Evolutionary conservation across 2,113 vertebrate genomes (phyloP).

Genomic region (Chascanopsetta lugubris): DNA sequence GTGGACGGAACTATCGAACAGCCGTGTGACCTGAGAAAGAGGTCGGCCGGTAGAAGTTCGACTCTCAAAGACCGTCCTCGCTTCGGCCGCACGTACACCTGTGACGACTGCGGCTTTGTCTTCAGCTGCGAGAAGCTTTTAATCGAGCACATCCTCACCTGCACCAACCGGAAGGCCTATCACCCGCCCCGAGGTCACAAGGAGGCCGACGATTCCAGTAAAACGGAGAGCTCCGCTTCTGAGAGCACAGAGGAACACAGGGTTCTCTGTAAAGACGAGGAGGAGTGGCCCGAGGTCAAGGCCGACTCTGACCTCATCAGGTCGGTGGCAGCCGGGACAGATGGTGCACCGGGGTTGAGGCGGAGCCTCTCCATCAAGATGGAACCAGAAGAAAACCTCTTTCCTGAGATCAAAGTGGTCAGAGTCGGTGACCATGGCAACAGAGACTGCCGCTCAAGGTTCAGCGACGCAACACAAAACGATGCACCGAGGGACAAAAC

Average conservation of each 20-base stretch:
- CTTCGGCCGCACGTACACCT: constrained; percentile 96
- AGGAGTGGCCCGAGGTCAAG: constrained; percentile 78
- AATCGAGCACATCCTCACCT: constrained; percentile 94
- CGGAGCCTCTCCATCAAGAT: constrained; percentile 89
- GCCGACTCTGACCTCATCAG: constrained; percentile 69
- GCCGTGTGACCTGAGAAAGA: constrained; percentile 89
- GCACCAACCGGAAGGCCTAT: constrained; percentile 93
- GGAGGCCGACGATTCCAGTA: constrained; percentile 83
- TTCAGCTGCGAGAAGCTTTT: constrained; percentile 97
- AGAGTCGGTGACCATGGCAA: constrained; percentile 81
- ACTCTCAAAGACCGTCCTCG: constrained; percentile 90
- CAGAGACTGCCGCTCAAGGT: constrained; percentile 72
- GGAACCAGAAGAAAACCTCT: constrained; percentile 87
- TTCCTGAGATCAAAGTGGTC: constrained; percentile 86
- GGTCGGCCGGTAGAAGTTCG: constrained; percentile 83
- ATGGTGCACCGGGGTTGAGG: constrained; percentile 81
- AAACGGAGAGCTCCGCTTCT: constrained; percentile 87
- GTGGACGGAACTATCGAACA: constrained; percentile 73
- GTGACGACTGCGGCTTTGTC: constrained; percentile 97
- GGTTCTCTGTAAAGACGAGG: constrained; percentile 85
- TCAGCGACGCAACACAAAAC: constrained; percentile 48
- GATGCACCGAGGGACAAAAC: constrained; percentile 33
- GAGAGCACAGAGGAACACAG: constrained; percentile 82
- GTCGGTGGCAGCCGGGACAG: constrained; percentile 80
- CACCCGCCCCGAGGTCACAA: constrained; percentile 79